Evolutionary conservation across 2,888 invertebrate species (phyloP), one percentile per base, ranked within the genome.

Genomic region (Stenodema calcarata): DNA sequence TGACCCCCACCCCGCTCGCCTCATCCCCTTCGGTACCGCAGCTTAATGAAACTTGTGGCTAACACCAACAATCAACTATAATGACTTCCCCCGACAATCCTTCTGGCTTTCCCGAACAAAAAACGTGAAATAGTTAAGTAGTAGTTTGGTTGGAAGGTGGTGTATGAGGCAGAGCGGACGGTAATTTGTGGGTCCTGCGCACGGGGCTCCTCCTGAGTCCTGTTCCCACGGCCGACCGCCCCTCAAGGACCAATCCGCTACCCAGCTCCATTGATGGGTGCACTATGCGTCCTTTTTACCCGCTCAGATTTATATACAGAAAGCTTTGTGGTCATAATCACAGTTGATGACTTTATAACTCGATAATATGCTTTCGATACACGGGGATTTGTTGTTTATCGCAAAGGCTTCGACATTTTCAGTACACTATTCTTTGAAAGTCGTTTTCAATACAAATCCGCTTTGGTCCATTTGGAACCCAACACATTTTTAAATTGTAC

Each of bases 71-170:
- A 84, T 84, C 84, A 84, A 84, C 73, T 47, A 28, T 84, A 84
- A 84, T 84, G 84, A 84, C 84, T 73, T 82, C 84, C 84, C 35
- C 84, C 70, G 44, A 70, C 84, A 73, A 84, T 84, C 47, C 84
- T 73, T 84, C n/a, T 47, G 75, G 62, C 69, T 18, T 73, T 73
- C 47, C 73, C 73, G 84, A 73, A 70, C 42, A 84, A 84, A 84
- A 84, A 84, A 84, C 84, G 84, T 84, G 84, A 84, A 84, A 84
- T 84, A 84, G 84, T 84, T 84, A 84, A 84, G 84, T 84, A 84
- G 84, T 84, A 84, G 84, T 84, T 84, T 44, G 75, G 84, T 69
- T 9, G 82, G 82, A 35, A 54, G 82, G 82, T 84, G 84, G 84
- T 73, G 84, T 84, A 84, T 84, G 84, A 75, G 75, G 73, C 69